Evolutionary conservation across 2,797 vertebrate genomes (phyloP), one percentile per base, ranked within the genome.

Genomic region (Myripristis murdjan): DNA sequence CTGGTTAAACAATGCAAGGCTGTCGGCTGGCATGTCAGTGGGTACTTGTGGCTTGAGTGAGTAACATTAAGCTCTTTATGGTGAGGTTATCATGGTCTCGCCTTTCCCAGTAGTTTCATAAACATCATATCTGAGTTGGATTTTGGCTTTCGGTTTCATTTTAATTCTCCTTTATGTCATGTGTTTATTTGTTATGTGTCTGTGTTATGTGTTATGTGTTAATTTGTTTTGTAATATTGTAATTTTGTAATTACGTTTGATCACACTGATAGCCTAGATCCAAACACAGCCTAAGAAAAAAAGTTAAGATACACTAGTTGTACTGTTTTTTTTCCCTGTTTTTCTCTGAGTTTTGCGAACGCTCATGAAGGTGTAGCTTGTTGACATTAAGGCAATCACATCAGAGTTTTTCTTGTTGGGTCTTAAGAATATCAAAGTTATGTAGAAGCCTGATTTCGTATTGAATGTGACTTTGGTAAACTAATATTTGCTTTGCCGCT

Each of bases 1-100:
- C 7, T 56, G 39, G 82, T 83, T 86, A 87, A 55, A 71, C 77
- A 90, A 86, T 89, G n/a, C 87, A 77, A 48, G 55, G 55, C 14
- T 23, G 24, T 48, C 23, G 37, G 51, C 1, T 35, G 22, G n/a
- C 44, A 20, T 56, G 22, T 15, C 16, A 26, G 33, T 54, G 20
- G n/a, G 1, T 49, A 43, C 9, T 53, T 71, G 41, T 16, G 49
- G 47, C 12, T 39, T 43, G 24, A 37, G 48, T 64, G 37, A 47
- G 61, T 41, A 62, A 35, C 37, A 26, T 41, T 53, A 23, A 20
- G n/a, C 41, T 47, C 26, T 16, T 55, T 7, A 0, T 4, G 6
- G 12, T 12, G 15, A 12, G 14, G 6, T 10, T 43, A 26, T 9
- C 6, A 39, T 6, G 24, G n/a, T 18, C 12, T 37, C 15, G n/a